Conservation (phyloP, 2,797 vertebrate genomes). For the Trachurus trachurus region DNA sequence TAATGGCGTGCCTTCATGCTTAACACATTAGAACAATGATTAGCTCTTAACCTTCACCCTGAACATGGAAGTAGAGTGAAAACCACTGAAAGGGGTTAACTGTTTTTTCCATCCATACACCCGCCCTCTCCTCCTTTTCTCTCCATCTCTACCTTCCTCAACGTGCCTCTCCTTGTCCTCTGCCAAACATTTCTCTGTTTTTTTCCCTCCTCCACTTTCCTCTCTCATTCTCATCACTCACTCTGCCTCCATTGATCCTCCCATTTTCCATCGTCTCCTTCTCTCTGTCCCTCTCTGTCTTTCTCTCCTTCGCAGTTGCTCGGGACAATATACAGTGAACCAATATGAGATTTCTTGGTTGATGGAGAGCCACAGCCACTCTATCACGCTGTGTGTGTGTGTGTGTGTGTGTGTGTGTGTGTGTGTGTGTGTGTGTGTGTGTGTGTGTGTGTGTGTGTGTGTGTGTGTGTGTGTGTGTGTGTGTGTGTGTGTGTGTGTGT, state of each 20-base stretch:
- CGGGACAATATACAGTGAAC: slow-evolving; percentile 43
- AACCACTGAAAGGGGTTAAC: slow-evolving; percentile 30
- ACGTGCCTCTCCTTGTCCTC: slow-evolving; percentile 14
- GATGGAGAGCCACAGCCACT: slow-evolving; percentile 60
- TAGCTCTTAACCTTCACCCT: slow-evolving; percentile 41
- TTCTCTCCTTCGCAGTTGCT: slow-evolving; percentile 28
- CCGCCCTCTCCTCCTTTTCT: slow-evolving; percentile 41
- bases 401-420: background rate
- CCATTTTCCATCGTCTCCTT: slow-evolving; percentile 35
- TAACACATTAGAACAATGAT: slow-evolving; percentile 38
- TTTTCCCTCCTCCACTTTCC: background rate
- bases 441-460: background rate
- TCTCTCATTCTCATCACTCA: slow-evolving; percentile 35
- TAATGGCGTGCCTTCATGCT: slow-evolving; percentile 11
- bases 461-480: background rate
- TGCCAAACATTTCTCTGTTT: slow-evolving; percentile 8
- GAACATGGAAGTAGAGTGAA: slow-evolving; percentile 7
- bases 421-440: background rate
- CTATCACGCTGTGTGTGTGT: slow-evolving; percentile 18
- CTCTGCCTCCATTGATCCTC: slow-evolving; percentile 52
- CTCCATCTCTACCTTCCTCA: slow-evolving; percentile 23
- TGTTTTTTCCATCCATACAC: slow-evolving; percentile 51
- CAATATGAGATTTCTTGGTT: slow-evolving; percentile 61
- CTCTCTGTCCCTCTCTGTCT: slow-evolving; percentile 28
- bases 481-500: background rate